Evolutionary conservation across 2,797 vertebrate species (phyloP), one percentile per base, ranked within the genome.

Genomic region (Semotilus atromaculatus): DNA sequence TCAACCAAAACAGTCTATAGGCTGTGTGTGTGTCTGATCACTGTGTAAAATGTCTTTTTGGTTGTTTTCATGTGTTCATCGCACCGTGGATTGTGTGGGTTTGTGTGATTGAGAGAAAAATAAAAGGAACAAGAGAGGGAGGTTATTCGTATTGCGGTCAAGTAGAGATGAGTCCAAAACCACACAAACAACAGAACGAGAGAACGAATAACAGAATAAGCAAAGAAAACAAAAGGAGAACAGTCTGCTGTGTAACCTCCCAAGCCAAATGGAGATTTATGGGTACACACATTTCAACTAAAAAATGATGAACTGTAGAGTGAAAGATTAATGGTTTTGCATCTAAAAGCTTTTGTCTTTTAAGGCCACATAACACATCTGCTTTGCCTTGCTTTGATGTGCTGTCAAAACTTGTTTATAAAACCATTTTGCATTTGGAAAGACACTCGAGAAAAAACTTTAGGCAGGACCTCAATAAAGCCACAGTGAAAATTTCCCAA

Each of bases 71-170:
- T 40, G 55, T 18, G 62, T 53, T 80, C 45, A 55, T n/a, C 9
- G 16, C 14, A 11, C 14, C n/a, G 38, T 9, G 18, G 75, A 29
- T 66, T 62, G 53, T 51, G 48, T 58, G 26, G 72, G 38, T 26
- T 48, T 43, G 55, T 38, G 40, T 48, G 0, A 23, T 26, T 53
- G 18, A 48, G 36, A 68, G 62, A 62, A 23, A 71, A 26, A 34
- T 38, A 48, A 21, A 34, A 75, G 34, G 67, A 70, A 81, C 26
- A 80, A 73, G 67, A 67, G 84, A 88, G 53, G 38, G 29, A 73
- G 82, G 87, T 85, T 88, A 62, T 81, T 86, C 60, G 55, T 86
- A 68, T 55, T 82, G 82, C 80, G 85, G 88, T 82, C 43, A 43
- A 79, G 73, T 73, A 43, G 66, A 79, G 72, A 71, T 83, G 76